Percentiles rank a stretch among this genome's conserved stretches.
These are phyloP conservation scores for Patella depressa DNA, from an alignment of 2,888 invertebrate species.

Conservation along the genomic window DNA sequence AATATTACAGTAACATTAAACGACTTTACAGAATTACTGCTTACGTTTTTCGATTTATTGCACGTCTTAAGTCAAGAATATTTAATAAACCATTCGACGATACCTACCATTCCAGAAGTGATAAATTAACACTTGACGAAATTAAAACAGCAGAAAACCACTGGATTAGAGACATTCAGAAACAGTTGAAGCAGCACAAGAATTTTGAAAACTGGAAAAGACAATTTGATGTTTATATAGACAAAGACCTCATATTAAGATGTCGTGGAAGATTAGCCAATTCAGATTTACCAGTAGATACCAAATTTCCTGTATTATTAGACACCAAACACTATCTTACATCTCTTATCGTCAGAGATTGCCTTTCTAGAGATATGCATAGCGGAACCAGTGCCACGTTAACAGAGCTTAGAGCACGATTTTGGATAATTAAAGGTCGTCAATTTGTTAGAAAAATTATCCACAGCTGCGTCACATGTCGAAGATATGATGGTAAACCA, in stretches of 20 bases:
- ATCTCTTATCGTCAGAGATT: neutral
- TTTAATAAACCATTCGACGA: too few species aligned
- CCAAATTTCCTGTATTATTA: slow-evolving; percentile 2
- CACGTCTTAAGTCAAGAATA: neutral
- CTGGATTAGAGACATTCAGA: neutral
- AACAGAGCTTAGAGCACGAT: neutral
- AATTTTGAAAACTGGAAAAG: neutral
- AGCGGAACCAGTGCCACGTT: neutral
- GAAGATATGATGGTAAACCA: slow-evolving; percentile 6
- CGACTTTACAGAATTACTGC: neutral
- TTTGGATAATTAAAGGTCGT: neutral
- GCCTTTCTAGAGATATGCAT: neutral
- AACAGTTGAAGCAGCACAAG: neutral
- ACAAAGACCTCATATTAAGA: neutral
- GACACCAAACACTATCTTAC: neutral
- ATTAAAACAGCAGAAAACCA: neutral
- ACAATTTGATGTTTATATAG: neutral
- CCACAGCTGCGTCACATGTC: neutral
- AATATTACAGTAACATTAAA: neutral
- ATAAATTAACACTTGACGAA: neutral
- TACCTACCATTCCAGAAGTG: too few species aligned
- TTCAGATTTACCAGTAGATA: neutral
- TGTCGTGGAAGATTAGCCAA: slow-evolving; percentile 8
- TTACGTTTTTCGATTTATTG: neutral
- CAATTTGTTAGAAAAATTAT: neutral